A percentile compares a stretch with the other conserved stretches of the same genome.
These are phyloP conservation scores for Apostichopus leukothele DNA, from an alignment of 53 echinoderm and acorn worm genomes.

Conservation along the genomic window DNA sequence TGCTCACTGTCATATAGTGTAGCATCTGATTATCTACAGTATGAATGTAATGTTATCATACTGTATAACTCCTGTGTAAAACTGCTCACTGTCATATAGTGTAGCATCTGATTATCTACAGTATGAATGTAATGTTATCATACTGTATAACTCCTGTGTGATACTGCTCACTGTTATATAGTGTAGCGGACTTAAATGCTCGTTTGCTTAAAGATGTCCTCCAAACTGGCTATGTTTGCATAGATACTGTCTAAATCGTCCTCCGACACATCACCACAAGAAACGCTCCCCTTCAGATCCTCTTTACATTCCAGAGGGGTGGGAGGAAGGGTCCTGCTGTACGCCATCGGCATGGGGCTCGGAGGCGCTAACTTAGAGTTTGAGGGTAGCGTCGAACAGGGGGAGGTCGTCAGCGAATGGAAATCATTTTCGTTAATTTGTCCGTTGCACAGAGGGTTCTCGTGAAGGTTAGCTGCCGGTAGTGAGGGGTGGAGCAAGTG, in stretches of 20 bases:
- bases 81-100: too few relatives aligned
- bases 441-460: not conserved
- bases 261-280: conserved; percentile 25
- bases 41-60: too few relatives aligned
- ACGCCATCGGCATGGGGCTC: not conserved
- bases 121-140: too few relatives aligned
- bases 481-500: not conserved
- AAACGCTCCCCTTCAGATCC: not conserved
- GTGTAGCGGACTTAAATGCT: not conserved
- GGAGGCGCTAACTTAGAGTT: conserved; percentile 18
- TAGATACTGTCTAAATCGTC: conserved; percentile 41
- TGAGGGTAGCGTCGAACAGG: conserved; percentile 41
- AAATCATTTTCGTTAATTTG: not conserved
- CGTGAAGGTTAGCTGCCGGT: not conserved
- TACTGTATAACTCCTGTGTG: too few relatives aligned
- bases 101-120: too few relatives aligned
- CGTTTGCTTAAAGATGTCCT: conserved; percentile 32
- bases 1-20: too few relatives aligned
- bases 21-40: too few relatives aligned
- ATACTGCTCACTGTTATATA: too few relatives aligned
- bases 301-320: conserved; percentile 35
- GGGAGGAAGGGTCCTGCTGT: conserved; percentile 39
- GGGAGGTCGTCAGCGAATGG: conserved; percentile 9
- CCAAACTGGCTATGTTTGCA: conserved; percentile 42
- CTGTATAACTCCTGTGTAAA: too few relatives aligned